Base-by-base conservation (phyloP, 2,888 invertebrate genomes). In the Caenorhabditis angaria region DNA sequence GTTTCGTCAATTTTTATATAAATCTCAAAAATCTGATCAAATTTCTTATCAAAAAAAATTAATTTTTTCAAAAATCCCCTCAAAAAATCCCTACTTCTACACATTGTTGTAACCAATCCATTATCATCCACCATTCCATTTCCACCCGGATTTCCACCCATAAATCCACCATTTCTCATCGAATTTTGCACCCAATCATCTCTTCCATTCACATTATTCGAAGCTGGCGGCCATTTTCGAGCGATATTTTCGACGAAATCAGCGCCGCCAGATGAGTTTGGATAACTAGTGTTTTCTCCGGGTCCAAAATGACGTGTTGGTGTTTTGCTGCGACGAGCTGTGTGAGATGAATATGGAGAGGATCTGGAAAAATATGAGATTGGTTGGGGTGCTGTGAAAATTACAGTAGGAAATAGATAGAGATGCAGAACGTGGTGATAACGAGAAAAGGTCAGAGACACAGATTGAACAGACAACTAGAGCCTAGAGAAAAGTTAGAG, bases 31-130 rank as follows among this genome's bases (percentile, higher is more conserved):
- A n/a, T n/a, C n/a, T n/a, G n/a, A n/a, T n/a, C n/a, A n/a, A n/a
- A n/a, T n/a, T n/a, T n/a, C n/a, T n/a, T n/a, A n/a, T n/a, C n/a
- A n/a, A n/a, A n/a, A n/a, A n/a, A n/a, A n/a, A n/a, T n/a, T n/a
- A n/a, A n/a, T n/a, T n/a, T n/a, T n/a, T n/a, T n/a, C n/a, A n/a
- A 32, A 32, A 5, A 5, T 32, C 32, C 10, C 14, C 5, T 6
- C n/a, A 25, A 29, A 4, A 22, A 22, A 14, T 0, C 20, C 75
- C 56, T 59, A 78, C 78, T 60, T 73, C 77, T 72, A 60, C 70
- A 71, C 79, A 77, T 79, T 6, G 79, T 79, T 59, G 72, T 79
- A 24, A 79, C 75, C 50, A 77, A 54, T 57, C 77, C 79, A 61
- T 75, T 67, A 28, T 75, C 70, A 53, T 72, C 70, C 27, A 66